Evolutionary conservation across 2,888 invertebrate genomes (phyloP), one percentile per base, ranked within the genome.

Genomic region (Sisyra terminalis): DNA sequence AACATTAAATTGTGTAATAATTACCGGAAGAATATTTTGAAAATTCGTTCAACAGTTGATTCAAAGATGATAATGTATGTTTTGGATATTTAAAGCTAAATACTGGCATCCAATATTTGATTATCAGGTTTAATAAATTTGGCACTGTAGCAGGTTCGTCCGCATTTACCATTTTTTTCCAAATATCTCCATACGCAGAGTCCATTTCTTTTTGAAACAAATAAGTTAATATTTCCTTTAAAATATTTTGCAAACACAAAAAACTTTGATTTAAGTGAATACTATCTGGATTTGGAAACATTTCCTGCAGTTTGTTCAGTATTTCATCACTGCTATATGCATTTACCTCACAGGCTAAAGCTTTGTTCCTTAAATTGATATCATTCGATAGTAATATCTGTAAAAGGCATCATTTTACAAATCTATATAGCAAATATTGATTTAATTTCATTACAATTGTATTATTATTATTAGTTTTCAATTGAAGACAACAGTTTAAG

Each of bases 41-140:
- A 44, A 54, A 44, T 17, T 44, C 36, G 14, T 49, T 43, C 15
- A 58, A 50, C 13, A 42, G 16, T 44, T 56, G 51, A 9, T 58
- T 52, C 10, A 59, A 46, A 11, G 52, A 48, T 43, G 52, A 55
- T 16, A 48, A 46, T 45, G 51, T 57, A 18, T 60, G 59, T 46
- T 60, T 61, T 44, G 58, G 51, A 17, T 61, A 43, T 29, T 49
- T 47, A 1, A 68, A 66, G 45, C 57, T 61, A 61, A 76, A 75
- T 9, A 75, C 70, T 0, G 71, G 66, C 7, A 65, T 55, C 75
- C 75, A 76, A 54, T 75, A 74, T 52, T 69, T 69, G 43, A 68
- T 61, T 48, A 75, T 57, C 48, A 70, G 69, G 44, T 63, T 60
- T 13, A 75, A 54, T 41, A 72, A 70, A 42, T 70, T 69, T 3